Evolutionary conservation across 2,797 vertebrate genomes (phyloP).

Genomic region (Cygnus olor): DNA sequence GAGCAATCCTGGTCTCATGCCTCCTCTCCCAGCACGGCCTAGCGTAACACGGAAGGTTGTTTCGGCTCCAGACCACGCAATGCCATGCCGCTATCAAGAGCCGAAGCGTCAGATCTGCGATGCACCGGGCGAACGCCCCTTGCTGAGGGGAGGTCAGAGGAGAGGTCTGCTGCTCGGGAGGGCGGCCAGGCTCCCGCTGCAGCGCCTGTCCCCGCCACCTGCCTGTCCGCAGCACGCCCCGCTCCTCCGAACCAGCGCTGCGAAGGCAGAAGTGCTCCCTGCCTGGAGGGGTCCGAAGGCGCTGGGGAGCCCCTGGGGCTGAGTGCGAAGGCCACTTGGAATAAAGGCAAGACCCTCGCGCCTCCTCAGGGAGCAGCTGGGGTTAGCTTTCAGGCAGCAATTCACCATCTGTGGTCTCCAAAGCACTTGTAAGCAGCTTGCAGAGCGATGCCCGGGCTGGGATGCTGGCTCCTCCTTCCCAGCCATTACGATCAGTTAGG

Average conservation of each 20-base stretch:
- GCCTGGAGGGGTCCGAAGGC: no score
- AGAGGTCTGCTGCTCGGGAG: background rate
- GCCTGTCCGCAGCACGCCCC: background rate
- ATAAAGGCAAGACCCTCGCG: background rate
- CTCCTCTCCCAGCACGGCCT: background rate
- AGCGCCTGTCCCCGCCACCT: rapidly evolving
- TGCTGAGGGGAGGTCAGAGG: no score
- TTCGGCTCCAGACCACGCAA: no score
- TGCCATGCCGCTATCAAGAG: rapidly evolving
- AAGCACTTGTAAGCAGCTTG: background rate
- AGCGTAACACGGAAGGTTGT: rapidly evolving
- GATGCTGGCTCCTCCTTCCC: background rate
- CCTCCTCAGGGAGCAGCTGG: background rate
- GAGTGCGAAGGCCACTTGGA: no score
- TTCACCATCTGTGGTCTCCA: background rate
- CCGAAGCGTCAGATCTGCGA: background rate
- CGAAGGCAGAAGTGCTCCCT: background rate
- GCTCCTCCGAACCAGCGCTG: rapidly evolving
- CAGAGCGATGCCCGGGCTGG: background rate
- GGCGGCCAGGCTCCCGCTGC: rapidly evolving
- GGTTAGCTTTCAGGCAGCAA: background rate
- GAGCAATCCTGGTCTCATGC: background rate
- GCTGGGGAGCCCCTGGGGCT: background rate
- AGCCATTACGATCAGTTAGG: no score
- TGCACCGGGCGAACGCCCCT: rapidly evolving